Evolutionary conservation across 2,888 invertebrate genomes (phyloP).

Genomic region (Pseudococcus longispinus): DNA sequence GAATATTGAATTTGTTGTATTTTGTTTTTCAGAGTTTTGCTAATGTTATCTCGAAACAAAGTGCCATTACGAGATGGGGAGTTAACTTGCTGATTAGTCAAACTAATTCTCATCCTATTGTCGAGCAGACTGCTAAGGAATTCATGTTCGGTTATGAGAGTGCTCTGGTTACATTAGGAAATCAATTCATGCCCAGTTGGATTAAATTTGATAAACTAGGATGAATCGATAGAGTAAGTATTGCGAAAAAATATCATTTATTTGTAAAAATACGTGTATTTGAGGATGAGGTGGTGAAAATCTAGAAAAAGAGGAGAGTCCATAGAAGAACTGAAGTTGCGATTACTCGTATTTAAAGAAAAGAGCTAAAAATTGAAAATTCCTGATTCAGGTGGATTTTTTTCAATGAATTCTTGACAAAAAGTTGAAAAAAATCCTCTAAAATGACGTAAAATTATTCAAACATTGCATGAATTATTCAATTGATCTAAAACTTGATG

Average conservation of each 20-base stretch:
- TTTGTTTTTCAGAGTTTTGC: conserved; percentile 75
- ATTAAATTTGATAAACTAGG: conserved; percentile 87
- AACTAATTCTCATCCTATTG: conserved; percentile 74
- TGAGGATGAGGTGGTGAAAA: neutral
- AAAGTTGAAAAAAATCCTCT: no score
- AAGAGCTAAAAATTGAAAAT: neutral
- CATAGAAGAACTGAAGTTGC: no score
- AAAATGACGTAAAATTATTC: no score
- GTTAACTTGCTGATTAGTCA: conserved; percentile 75
- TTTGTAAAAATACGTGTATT: neutral
- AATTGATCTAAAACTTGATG: no score
- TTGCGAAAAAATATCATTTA: neutral
- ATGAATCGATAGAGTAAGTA: conserved; percentile 82
- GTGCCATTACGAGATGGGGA: conserved; percentile 72
- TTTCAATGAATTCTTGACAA: no score
- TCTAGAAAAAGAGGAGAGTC: neutral
- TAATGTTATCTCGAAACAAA: conserved; percentile 74
- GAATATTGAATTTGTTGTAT: neutral
- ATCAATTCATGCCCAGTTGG: conserved; percentile 82
- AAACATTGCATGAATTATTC: no score
- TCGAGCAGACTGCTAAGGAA: conserved; percentile 81
- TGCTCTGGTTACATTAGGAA: conserved; percentile 81
- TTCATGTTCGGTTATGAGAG: conserved; percentile 90
- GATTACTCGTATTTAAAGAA: neutral
- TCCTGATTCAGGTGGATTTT: no score